These are phyloP conservation scores for Phoebastria nigripes DNA, from an alignment of 2,797 vertebrate genomes.

Conservation along the genomic window DNA sequence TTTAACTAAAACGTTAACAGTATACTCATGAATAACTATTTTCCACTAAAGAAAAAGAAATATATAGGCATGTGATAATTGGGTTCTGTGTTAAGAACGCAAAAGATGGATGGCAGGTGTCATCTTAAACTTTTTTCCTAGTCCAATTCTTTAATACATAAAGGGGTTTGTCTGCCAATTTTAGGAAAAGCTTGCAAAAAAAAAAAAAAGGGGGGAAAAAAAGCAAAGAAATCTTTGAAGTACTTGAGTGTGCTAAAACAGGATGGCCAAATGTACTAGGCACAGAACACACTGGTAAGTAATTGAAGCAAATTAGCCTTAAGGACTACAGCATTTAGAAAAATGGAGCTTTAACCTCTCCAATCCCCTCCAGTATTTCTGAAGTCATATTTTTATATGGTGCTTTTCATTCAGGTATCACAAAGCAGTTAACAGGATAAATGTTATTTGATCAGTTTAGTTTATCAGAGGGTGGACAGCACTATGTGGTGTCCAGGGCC, in stretches of 20 bases:
- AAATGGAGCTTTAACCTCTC: background rate
- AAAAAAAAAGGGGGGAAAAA: rapidly evolving
- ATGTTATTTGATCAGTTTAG: background rate
- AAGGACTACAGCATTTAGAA: background rate
- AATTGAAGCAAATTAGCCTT: background rate
- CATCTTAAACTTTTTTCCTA: background rate
- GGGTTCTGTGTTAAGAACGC: background rate
- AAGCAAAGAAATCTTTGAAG: background rate
- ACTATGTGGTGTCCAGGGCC: background rate
- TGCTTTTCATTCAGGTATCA: background rate
- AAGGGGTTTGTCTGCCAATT: background rate
- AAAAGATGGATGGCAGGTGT: background rate
- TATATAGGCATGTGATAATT: background rate
- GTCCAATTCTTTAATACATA: background rate
- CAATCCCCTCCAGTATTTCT: background rate
- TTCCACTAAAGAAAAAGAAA: background rate
- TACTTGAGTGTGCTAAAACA: background rate
- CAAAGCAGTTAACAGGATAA: background rate
- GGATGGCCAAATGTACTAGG: background rate
- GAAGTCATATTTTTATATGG: background rate
- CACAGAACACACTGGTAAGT: background rate
- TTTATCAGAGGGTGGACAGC: background rate
- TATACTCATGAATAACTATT: background rate
- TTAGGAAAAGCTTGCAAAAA: background rate
- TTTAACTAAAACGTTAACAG: background rate